Base-by-base conservation (phyloP, 2,797 vertebrate species). In the Anguilla obscura region DNA sequence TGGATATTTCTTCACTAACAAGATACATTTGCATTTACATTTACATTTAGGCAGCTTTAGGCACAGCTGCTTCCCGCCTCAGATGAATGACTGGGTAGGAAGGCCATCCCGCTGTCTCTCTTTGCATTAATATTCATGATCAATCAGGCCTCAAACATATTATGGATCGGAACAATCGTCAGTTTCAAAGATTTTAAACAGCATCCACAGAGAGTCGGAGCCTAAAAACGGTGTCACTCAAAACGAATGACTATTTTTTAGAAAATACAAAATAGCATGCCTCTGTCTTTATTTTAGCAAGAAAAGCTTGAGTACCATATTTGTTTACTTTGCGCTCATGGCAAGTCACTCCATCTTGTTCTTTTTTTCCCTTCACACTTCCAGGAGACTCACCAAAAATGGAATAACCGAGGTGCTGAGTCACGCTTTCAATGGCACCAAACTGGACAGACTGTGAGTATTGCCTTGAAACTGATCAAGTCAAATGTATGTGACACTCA, bases 361-460 rank as follows among this genome's bases (percentile, higher is more conserved):
- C 40, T 88, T 90, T 89, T 5, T 2, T 50, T 50, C 86, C 40
- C 45, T 76, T 12, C 36, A 6, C 56, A 86, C 27, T 74, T 66
- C 48, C 92, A 97, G 96, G 93, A 94, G 95, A 92, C 94, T 97
- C 91, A 92, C 91, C 91, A 95, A 93, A 92, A 97, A 96, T 88
- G 95, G 95, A 90, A 94, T 97, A 91, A 93, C 89, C 90, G 91
- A 95, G 90, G 95, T 97, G 92, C 95, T 93, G 58, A 95, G 92
- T 87, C 93, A 94, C 91, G 96, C 96, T 89, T 97, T 97, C 91
- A 96, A 95, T 58, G 94, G 93, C 91, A 96, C 95, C 90, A 96
- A 91, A 93, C 94, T 96, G 92, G 69, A 93, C 89, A 94, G 89
- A 93, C 92, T 97, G 96, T 96, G 93, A 96, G 96, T 95, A 89